Conservation (phyloP, 2,113 vertebrate genomes). For the Nothoprocta perdicaria region DNA sequence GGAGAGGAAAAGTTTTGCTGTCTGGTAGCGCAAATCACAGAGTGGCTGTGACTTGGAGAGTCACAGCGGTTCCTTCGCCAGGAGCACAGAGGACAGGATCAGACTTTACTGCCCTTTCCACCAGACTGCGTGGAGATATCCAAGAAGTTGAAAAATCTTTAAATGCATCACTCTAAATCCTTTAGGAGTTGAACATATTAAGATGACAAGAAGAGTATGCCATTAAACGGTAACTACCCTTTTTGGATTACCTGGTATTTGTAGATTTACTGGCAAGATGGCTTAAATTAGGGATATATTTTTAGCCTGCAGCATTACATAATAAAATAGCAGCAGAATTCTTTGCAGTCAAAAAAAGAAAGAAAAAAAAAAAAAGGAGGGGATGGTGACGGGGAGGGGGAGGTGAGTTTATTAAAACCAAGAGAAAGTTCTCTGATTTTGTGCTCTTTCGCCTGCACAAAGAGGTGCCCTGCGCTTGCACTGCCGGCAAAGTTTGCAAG, state of each 20-base stretch:
- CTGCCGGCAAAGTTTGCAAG: conserved; percentile 10
- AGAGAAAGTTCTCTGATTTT: conserved; percentile 22
- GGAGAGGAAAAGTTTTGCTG: not conserved
- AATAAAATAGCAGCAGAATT: conserved; percentile 64
- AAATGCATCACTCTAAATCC: conserved; percentile 28
- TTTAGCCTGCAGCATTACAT: conserved; percentile 55
- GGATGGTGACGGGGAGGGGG: not conserved
- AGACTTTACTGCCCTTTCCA: not conserved
- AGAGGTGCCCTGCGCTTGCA: conserved; percentile 6
- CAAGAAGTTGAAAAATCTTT: conserved; percentile 7
- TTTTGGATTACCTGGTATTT: conserved; percentile 63
- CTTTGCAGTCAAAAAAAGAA: not conserved
- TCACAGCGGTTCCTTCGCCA: not conserved
- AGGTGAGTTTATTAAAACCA: conserved; percentile 27
- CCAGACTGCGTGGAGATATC: not conserved
- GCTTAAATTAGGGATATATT: conserved; percentile 64
- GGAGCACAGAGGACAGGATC: not conserved
- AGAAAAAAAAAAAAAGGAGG: not conserved
- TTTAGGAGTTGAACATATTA: conserved; percentile 46
- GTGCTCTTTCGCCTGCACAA: not conserved
- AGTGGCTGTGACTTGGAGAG: not conserved
- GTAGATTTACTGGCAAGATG: conserved; percentile 61
- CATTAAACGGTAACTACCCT: conserved; percentile 51
- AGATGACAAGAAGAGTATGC: conserved; percentile 64
- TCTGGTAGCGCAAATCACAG: not conserved